These are phyloP conservation scores for Maccullochella peelii DNA, from an alignment of 2,113 vertebrate genomes.

Conservation along the genomic window DNA sequence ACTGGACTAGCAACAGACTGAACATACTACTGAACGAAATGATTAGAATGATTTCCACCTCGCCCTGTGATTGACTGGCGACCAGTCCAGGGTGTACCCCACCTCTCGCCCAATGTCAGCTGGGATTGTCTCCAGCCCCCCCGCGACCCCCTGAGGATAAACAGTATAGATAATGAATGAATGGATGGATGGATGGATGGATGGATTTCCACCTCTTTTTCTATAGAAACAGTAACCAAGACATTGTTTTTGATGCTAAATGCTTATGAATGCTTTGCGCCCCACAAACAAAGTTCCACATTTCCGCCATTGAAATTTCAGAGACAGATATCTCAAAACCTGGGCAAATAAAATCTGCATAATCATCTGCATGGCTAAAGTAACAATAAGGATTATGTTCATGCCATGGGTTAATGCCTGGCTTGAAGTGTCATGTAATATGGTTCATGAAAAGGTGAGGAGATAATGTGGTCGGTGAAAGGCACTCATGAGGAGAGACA, in stretches of 20 bases:
- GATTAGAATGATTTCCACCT: too few species aligned
- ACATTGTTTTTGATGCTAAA: neutral
- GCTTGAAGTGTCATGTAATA: neutral
- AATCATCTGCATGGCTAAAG: neutral
- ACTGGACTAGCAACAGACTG: neutral
- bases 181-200: too few species aligned
- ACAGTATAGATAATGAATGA: too few species aligned
- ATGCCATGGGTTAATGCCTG: neutral
- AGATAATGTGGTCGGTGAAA: constrained; percentile 7
- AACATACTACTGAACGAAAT: neutral
- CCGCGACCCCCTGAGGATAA: too few species aligned
- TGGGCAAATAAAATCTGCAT: neutral
- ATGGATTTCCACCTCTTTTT: too few species aligned
- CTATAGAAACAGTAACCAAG: too few species aligned
- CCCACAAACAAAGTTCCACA: neutral
- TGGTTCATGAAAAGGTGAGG: neutral
- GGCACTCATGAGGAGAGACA: neutral
- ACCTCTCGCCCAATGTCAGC: too few species aligned
- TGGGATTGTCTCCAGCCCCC: too few species aligned
- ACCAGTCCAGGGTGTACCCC: too few species aligned
- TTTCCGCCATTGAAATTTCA: neutral
- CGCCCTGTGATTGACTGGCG: too few species aligned
- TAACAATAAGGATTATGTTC: neutral
- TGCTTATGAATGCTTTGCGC: neutral
- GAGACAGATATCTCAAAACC: neutral